Evolutionary conservation across 2,888 invertebrate genomes (phyloP), one percentile per base, ranked within the genome.

Genomic region (Apotomis turbidana): DNA sequence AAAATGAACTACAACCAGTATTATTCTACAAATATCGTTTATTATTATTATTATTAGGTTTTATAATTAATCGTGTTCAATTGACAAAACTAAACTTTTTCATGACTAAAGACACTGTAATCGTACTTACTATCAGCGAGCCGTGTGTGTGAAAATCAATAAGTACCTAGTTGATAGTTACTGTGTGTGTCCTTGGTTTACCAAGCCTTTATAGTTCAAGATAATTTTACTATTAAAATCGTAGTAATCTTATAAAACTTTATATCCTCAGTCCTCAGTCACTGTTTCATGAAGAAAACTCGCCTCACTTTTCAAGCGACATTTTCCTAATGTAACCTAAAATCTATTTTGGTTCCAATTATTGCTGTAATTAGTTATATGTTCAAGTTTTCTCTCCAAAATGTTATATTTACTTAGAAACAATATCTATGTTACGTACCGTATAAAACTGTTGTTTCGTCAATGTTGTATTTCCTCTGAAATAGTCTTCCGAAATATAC

Each of bases 391-490:
- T 27, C 27, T 27, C 27, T 27, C 27, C 27, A 27, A 27, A 27
- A 27, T 27, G 2, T 27, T 27, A 41, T 41, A 41, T 41, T 41
- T 41, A 0, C 3, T 41, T 5, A 41, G 41, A 41, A 41, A 41
- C 6, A 41, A 0, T 41, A 4, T 41, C 41, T 41, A 41, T 6
- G 41, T 6, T 6, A 55, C 68, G 41, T 62, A 68, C 71, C 71
- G 57, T 72, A 72, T 5, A 67, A 44, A 41, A 52, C 57, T 51
- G 71, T 72, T 44, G 71, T 68, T 51, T 72, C 71, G 15, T 68
- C 67, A 38, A 68, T 58, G 15, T 72, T 72, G n/a, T n/a, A 67
- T 52, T 44, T 62, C 51, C 58, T 72, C 41, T 72, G 71, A 68
- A 72, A 72, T 12, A 61, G 38, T 62, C 68, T 62, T 5, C 68